Evolutionary conservation across 1,140 invertebrate species (phyloP), one percentile per base, ranked within the genome.

Genomic region (Cyclargus thomasi): DNA sequence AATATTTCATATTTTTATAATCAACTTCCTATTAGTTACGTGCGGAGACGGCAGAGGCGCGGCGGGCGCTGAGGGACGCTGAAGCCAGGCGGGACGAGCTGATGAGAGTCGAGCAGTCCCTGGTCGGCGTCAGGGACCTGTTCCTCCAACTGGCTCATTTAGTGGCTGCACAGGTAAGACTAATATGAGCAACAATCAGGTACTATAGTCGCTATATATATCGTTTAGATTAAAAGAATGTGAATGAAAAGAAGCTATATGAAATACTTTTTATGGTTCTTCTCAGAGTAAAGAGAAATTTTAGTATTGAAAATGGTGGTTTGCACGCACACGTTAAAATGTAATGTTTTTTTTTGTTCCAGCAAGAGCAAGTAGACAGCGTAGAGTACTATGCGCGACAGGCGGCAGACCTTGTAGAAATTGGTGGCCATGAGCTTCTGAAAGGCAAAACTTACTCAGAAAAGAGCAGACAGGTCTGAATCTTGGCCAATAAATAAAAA

Each of bases 81-180:
- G 94, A 97, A 92, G 95, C 93, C 69, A 92, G 96, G 67, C 96
- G 97, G 81, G 93, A 94, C 69, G 96, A 97, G 90, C 94, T 98
- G 72, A 88, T 96, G 68, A 95, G 96, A 86, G 91, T 97, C 65
- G 97, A 98, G 92, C 95, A 93, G 74, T 94, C 95, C 73, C 94
- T 98, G 71, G 88, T 88, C 72, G 96, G 97, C 86, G 91, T 98
- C 57, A 94, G 94, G 82, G 95, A 97, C 74, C 94, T 97, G 91
- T 97, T 97, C 91, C 90, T 94, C 76, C 94, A 96, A 86, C 93
- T 97, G 85, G 94, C 95, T 47, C 93, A 95, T 85, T 88, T 95
- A 29, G 92, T 96, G 20, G 94, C 95, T 76, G 92, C 92, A 82
- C 95, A 96, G 92, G 93, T 94, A 82, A 4, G 23, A 18, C n/a